Evolutionary conservation across 1,140 invertebrate species (phyloP).

Genomic region (Bursaphelenchus mucronatus): DNA sequence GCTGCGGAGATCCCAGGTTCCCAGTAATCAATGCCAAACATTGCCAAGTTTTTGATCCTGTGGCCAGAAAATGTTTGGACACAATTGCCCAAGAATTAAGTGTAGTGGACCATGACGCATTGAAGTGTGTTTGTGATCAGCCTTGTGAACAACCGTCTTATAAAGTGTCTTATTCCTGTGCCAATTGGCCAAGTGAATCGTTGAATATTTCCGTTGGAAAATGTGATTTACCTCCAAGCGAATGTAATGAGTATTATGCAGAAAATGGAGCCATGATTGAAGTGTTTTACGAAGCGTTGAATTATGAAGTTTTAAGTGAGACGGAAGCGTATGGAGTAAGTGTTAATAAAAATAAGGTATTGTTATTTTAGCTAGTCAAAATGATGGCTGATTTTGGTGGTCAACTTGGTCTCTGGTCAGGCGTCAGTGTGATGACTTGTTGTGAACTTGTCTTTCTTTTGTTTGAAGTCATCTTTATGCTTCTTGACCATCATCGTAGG

Average conservation of each 20-base stretch:
- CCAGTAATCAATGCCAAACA: conserved; percentile 34
- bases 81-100: conserved; percentile 33
- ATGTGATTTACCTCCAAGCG: conserved; percentile 36
- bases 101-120: neutral
- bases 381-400: conserved; percentile 55
- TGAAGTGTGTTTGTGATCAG: conserved; percentile 43
- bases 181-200: conserved; percentile 53
- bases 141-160: conserved; percentile 50
- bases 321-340: conserved; percentile 52
- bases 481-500: conserved; percentile 27
- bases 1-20: conserved; percentile 49
- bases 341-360: neutral
- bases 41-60: conserved; percentile 44
- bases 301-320: conserved; percentile 50
- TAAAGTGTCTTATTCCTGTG: conserved; percentile 49
- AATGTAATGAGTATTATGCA: conserved; percentile 50
- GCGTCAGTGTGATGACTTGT: conserved; percentile 48
- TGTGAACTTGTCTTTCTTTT: conserved; percentile 49
- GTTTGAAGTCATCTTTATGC: conserved; percentile 43
- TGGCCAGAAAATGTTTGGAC: conserved; percentile 41
- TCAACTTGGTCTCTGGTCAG: conserved; percentile 37
- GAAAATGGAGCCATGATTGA: conserved; percentile 54
- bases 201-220: conserved; percentile 46
- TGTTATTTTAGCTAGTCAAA: conserved; percentile 46
- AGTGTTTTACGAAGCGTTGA: conserved; percentile 52